Conservation (phyloP, 2,888 invertebrate species). For the Xestia xanthographa region DNA sequence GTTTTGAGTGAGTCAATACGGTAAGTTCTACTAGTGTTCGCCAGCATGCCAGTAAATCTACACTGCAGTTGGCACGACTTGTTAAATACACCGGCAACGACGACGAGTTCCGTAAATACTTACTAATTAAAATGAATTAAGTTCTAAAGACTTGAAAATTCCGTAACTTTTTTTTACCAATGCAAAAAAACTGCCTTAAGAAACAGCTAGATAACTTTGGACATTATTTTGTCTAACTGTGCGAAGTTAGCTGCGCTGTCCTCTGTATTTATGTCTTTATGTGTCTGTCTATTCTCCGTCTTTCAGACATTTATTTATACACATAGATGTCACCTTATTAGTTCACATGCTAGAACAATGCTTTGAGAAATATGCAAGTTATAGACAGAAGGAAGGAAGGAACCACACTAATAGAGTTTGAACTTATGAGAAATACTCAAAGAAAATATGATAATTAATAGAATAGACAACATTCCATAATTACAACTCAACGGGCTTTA, state of each 20-base stretch:
- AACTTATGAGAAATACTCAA: neutral
- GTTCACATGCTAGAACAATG: neutral
- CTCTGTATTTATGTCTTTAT: neutral
- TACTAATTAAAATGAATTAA: neutral
- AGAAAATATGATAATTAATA: conserved; percentile 12
- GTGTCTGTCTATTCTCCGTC: too few relatives aligned
- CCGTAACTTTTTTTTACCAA: neutral
- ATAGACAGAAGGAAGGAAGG: too few relatives aligned
- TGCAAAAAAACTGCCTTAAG: neutral
- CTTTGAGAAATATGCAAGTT: neutral
- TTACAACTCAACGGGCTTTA: conserved; percentile 42
- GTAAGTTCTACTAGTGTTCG: conserved; percentile 32
- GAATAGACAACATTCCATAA: conserved; percentile 39
- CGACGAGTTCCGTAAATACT: neutral
- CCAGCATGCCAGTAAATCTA: neutral
- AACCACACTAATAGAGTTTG: neutral
- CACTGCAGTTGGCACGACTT: neutral
- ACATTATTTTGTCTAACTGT: neutral
- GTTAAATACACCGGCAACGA: neutral
- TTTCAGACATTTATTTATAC: neutral
- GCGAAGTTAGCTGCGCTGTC: neutral
- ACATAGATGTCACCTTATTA: neutral
- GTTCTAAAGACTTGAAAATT: neutral
- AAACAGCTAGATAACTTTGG: neutral
- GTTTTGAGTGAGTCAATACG: conserved; percentile 64